Conservation (phyloP, 2,113 vertebrate genomes). For the Plecotus auritus region DNA sequence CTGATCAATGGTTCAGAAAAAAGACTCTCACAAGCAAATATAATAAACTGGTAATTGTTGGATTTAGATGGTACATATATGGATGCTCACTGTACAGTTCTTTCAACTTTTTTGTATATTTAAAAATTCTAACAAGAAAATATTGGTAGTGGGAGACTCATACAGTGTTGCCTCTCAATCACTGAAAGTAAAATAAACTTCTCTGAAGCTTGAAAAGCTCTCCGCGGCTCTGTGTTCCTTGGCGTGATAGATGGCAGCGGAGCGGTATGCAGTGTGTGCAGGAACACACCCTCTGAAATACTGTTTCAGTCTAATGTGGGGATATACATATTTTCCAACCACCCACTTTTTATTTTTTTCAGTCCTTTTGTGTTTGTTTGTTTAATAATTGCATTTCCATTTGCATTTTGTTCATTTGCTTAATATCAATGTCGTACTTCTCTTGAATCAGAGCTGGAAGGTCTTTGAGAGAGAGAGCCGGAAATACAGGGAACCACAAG, state of each 20-base stretch:
- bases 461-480: slow-evolving; percentile 24
- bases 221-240: neutral
- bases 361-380: neutral
- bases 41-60: slow-evolving; percentile 21
- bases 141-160: neutral
- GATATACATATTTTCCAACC: neutral
- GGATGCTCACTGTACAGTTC: neutral
- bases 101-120: neutral
- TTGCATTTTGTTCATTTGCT: slow-evolving; percentile 31
- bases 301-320: neutral
- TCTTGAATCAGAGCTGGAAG: slow-evolving; percentile 8
- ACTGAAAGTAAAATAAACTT: neutral
- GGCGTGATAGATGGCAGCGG: neutral
- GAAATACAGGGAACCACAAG: slow-evolving; percentile 31
- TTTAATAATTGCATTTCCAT: neutral
- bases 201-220: neutral
- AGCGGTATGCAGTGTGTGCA: neutral
- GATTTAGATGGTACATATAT: slow-evolving; percentile 27
- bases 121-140: slow-evolving; percentile 26
- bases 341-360: neutral
- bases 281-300: neutral
- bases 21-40: slow-evolving; percentile 26
- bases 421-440: neutral
- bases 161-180: neutral
- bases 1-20: slow-evolving; percentile 41